Evolutionary conservation across 2,888 invertebrate species (phyloP), one percentile per base, ranked within the genome.

Genomic region (Drosophila neonasuta): DNA sequence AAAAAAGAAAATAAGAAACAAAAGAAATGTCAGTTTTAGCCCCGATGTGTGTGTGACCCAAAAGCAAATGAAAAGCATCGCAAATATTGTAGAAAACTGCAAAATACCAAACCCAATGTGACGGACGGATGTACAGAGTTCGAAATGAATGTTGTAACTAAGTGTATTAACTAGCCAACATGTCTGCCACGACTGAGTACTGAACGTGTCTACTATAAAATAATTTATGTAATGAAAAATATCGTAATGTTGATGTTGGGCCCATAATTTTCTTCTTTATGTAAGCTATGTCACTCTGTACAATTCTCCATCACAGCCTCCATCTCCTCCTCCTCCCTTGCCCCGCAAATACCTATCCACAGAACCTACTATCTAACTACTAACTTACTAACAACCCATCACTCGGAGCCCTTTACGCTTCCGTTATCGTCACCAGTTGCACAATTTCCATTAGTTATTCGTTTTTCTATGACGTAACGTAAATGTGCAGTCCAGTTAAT

Each of bases 221-320:
- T 88, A 89, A 88, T 89, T 89, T 89, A 89, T 89, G 89, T 89
- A 89, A 89, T 89, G 89, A 89, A 89, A 89, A 89, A 89, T 89
- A 89, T 89, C 89, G 89, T 89, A 89, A 89, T 89, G 89, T 89
- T 89, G 89, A 89, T 89, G 89, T 89, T 89, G 89, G 89, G 89
- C 89, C 88, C 85, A 78, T 78, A 64, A 77, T 67, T 66, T 77
- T 77, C 60, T 61, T 57, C 55, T 68, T 13, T 77, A 64, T 75
- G 48, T 76, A 78, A 45, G 61, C 69, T 69, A 63, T 69, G 72
- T 52, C 65, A 59, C 68, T 74, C 65, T 71, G 60, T 72, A 67
- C 63, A 63, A 60, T 61, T n/a, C 3, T 54, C 54, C 54, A 32
- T 32, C 51, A 52, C 51, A 29, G 51, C 41, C 51, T 39, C 34